phyloP scores from a whole-genome alignment of 2,797 vertebrate species.

The Anomalospiza imberbis region DNA sequence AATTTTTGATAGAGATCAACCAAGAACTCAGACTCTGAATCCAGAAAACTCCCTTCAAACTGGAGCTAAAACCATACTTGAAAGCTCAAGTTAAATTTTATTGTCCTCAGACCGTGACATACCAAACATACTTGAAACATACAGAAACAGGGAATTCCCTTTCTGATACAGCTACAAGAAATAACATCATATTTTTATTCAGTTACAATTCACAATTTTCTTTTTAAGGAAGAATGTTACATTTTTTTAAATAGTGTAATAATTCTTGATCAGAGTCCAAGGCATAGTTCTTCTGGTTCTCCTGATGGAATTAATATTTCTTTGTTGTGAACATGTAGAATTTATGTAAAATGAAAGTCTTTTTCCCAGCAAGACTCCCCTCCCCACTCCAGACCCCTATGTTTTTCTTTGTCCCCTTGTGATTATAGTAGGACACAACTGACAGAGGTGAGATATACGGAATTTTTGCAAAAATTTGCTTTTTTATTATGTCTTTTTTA shows the following conservation, averaged over 20 bases:
- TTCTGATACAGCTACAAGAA: constrained; percentile 3
- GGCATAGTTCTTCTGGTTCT: not conserved
- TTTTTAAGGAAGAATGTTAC: not conserved
- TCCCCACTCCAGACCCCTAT: not conserved
- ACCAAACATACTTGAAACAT: not conserved
- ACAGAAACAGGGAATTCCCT: not conserved
- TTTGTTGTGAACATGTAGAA: not conserved
- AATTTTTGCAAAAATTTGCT: not conserved
- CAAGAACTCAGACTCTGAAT: not conserved
- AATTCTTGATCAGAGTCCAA: not conserved
- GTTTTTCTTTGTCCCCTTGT: not conserved
- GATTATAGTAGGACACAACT: not conserved
- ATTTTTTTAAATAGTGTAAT: not conserved
- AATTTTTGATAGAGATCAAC: not conserved
- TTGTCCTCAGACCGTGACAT: not conserved
- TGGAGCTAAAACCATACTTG: not conserved
- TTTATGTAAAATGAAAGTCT: not conserved
- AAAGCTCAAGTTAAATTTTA: not conserved
- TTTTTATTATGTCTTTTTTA: not conserved
- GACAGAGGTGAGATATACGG: not conserved
- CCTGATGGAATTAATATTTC: not conserved
- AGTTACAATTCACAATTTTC: not conserved
- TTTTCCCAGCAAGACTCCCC: not conserved
- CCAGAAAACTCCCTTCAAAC: not conserved
- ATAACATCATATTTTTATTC: not conserved